These are phyloP conservation scores for Habropoda laboriosa DNA, from an alignment of 1,140 invertebrate genomes.

Conservation along the genomic window DNA sequence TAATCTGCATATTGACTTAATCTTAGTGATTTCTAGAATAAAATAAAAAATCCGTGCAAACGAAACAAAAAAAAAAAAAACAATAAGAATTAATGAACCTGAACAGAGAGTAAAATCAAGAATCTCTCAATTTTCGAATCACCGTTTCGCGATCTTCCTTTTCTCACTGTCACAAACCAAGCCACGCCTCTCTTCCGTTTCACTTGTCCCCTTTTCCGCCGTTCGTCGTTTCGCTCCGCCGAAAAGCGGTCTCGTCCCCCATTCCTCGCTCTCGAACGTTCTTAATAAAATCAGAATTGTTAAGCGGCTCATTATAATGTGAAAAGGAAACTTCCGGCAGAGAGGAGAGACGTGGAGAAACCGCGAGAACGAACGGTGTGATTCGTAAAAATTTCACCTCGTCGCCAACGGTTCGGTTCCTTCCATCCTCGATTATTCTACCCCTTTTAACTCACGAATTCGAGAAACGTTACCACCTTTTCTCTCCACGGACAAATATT, in stretches of 20 bases:
- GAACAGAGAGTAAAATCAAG: background rate
- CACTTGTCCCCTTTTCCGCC: conserved; percentile 13
- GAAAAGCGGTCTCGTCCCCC: conserved; percentile 23
- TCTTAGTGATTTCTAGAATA: no score
- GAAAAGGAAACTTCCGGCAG: conserved; percentile 50
- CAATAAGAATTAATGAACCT: background rate
- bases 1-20: no score
- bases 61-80: no score
- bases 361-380: background rate
- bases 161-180: conserved; percentile 49
- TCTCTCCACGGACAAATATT: background rate
- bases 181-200: conserved; percentile 43
- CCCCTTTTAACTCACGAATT: background rate
- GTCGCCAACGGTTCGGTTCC: background rate
- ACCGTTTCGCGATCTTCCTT: conserved; percentile 42
- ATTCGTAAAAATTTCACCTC: background rate
- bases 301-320: conserved; percentile 66
- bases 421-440: background rate
- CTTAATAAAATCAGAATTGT: conserved; percentile 72
- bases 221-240: conserved; percentile 45
- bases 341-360: background rate
- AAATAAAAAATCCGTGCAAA: no score
- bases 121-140: conserved; percentile 32
- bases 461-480: background rate
- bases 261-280: background rate